These are phyloP conservation scores for Petaurus breviceps DNA, from an alignment of 2,113 vertebrate species.

Conservation along the genomic window DNA sequence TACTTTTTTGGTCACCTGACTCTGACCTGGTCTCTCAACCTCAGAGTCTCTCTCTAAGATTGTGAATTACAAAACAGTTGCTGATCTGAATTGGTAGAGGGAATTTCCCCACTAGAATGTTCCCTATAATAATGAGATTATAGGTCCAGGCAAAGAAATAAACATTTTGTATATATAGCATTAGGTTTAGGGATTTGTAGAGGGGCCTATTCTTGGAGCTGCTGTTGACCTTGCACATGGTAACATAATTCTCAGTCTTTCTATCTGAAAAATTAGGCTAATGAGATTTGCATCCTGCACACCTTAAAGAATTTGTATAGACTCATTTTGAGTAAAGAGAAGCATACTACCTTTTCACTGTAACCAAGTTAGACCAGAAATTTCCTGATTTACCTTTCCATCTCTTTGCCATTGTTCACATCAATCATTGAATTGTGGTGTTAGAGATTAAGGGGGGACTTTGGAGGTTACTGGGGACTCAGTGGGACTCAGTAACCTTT, in stretches of 20 bases:
- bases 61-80: not conserved
- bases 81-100: not conserved
- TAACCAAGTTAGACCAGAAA: not conserved
- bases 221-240: not conserved
- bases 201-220: not conserved
- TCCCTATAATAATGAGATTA: not conserved
- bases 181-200: not conserved
- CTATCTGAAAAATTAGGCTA: not conserved
- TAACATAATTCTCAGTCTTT: not conserved
- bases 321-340: constrained; percentile 33
- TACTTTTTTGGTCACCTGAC: not conserved
- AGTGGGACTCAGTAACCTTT: not conserved
- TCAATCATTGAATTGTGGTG: not conserved
- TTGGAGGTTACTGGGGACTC: not conserved
- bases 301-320: constrained; percentile 26
- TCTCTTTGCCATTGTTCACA: not conserved
- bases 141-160: not conserved
- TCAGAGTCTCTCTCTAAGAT: not conserved
- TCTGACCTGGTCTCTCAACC: not conserved
- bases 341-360: constrained; percentile 17
- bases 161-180: not conserved
- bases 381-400: not conserved
- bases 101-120: not conserved
- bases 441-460: not conserved
- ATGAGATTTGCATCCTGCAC: constrained; percentile 10